Base-by-base conservation (phyloP, 2,797 vertebrate genomes). In the Neopelma chrysocephalum region DNA sequence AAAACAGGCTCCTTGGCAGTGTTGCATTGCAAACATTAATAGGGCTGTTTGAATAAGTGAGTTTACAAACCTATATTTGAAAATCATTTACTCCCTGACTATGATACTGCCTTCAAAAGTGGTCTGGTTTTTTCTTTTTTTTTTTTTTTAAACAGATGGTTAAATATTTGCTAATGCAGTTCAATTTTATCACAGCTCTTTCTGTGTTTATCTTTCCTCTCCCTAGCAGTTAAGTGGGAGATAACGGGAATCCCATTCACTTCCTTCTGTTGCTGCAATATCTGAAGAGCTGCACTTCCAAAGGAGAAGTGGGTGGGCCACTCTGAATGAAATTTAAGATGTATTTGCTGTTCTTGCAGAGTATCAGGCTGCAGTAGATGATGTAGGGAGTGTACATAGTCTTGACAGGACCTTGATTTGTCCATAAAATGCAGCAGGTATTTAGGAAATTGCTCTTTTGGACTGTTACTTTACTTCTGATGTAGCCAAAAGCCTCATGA, bases 121-220 rank as follows among this genome's bases (percentile, higher is more conserved):
- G 87, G 85, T 90, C 93, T 93, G 62, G 22, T 48, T 91, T 96
- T 91, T 82, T 88, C 36, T 10, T 32, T 20, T 8, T 38, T 40
- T 84, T 34, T 48, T 91, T 83, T 92, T 94, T 94, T 75, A 66
- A 97, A 93, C 90, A 94, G 90, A 78, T 94, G 95, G 97, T 98
- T 98, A 97, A 98, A 98, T 98, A 98, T 98, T 98, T 98, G 97
- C 97, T 94, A 91, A 86, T 84, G 96, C 87, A 90, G 95, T 97
- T 96, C 91, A 94, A 12, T 97, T 97, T 98, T 98, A 98, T 97
- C 95, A 11, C 87, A 72, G 96, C 83, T 95, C 96, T 97, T 94
- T 96, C 97, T 96, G 91, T 98, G 96, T 98, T 98, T 98, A 92
- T 91, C 95, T 97, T 97, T 83, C 85, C 94, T 97, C 96, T 98